These are phyloP conservation scores for Nephrocerus scutellatus DNA, from an alignment of 2,888 invertebrate genomes.

Conservation along the genomic window DNA sequence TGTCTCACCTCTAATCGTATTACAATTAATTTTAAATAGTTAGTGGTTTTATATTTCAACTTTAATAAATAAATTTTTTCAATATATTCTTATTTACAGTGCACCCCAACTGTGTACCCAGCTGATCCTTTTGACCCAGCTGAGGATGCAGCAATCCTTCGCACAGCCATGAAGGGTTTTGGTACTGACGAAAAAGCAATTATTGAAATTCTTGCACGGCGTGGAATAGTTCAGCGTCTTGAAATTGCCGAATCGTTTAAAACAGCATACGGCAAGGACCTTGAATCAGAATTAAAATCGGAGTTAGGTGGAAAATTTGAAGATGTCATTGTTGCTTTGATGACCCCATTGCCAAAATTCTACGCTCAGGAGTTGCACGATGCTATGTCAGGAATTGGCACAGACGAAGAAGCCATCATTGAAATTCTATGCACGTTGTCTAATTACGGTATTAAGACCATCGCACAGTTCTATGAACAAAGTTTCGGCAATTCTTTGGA, in stretches of 20 bases:
- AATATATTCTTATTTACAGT: conserved; percentile 49
- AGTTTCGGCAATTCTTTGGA: conserved; percentile 78
- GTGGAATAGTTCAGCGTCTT: conserved; percentile 84
- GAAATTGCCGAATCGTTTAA: conserved; percentile 89
- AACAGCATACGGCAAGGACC: conserved; percentile 82
- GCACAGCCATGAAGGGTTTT: conserved; percentile 89
- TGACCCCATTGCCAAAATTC: conserved; percentile 84
- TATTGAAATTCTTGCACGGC: conserved; percentile 78
- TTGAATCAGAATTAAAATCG: conserved; percentile 77
- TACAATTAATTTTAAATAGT: too few relatives aligned
- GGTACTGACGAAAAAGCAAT: conserved; percentile 89
- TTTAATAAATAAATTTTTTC: conserved; percentile 4
- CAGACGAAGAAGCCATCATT: conserved; percentile 84
- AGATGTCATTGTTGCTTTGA: conserved; percentile 80
- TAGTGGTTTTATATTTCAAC: too few relatives aligned
- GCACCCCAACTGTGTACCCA: conserved; percentile 81
- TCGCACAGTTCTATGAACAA: conserved; percentile 76
- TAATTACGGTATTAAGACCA: conserved; percentile 81
- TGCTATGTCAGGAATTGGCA: conserved; percentile 79
- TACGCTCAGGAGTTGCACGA: conserved; percentile 85
- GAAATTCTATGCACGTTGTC: conserved; percentile 88
- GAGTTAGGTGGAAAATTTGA: conserved; percentile 86
- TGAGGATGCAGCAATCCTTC: conserved; percentile 73
- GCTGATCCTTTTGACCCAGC: conserved; percentile 80
- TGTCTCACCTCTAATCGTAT: too few relatives aligned